These are phyloP conservation scores for Ectemnius cavifrons DNA, from an alignment of 2,888 invertebrate species.

Conservation along the genomic window DNA sequence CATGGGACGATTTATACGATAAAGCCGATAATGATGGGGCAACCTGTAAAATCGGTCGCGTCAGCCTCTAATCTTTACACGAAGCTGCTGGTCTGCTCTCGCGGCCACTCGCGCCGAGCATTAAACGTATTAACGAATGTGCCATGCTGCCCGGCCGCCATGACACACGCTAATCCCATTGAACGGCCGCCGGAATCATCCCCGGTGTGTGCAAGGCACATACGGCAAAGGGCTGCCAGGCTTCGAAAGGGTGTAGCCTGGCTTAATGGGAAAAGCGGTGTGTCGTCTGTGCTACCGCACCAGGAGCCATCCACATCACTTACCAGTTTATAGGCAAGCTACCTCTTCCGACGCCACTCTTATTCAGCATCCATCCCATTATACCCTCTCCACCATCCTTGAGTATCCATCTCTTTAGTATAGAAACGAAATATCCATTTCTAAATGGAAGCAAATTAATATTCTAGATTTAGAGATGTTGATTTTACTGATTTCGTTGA, in stretches of 20 bases:
- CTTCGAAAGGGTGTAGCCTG: constrained; percentile 16
- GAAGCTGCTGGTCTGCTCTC: not conserved
- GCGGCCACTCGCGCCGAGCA: constrained; percentile 13
- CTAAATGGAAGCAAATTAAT: too few relatives aligned
- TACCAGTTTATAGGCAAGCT: constrained; percentile 42
- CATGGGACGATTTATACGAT: constrained; percentile 7
- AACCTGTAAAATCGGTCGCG: constrained; percentile 16
- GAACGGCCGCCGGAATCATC: constrained; percentile 22
- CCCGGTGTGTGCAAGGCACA: not conserved
- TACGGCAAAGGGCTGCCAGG: constrained; percentile 10
- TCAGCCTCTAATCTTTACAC: constrained; percentile 23
- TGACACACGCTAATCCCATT: constrained; percentile 26
- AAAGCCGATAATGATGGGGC: constrained; percentile 14
- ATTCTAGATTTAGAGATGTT: too few relatives aligned
- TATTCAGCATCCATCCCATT: constrained; percentile 2
- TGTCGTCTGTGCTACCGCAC: constrained; percentile 23
- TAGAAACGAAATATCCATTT: too few relatives aligned
- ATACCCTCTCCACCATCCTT: not conserved
- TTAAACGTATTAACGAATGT: constrained; percentile 32
- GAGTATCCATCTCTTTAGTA: not conserved
- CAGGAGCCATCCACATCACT: constrained; percentile 14
- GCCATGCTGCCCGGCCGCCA: constrained; percentile 10
- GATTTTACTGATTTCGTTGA: too few relatives aligned
- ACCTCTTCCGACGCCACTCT: constrained; percentile 17
- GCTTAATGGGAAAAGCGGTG: constrained; percentile 60